Evolutionary conservation across 2,797 vertebrate species (phyloP).

Genomic region (Clarias laeviceps): DNA sequence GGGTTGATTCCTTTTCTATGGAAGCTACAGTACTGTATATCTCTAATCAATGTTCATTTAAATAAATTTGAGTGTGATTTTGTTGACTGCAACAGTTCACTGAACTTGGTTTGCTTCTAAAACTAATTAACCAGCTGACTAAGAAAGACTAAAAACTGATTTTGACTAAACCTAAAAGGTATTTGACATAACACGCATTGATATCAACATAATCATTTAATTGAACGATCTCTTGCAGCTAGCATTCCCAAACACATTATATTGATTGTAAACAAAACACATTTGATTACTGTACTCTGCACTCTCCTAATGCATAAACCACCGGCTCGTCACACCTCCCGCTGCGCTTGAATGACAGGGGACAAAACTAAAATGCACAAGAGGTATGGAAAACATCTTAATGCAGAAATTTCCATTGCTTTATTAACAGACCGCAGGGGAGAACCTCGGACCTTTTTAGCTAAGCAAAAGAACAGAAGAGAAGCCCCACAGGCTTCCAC

Average conservation of each 20-base stretch:
- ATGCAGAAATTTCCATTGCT: slow-evolving; percentile 16
- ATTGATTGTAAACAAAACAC: background rate
- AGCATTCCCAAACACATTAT: background rate
- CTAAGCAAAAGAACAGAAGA: slow-evolving; percentile 20
- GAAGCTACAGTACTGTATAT: too few relatives aligned
- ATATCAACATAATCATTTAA: background rate
- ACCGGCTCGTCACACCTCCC: background rate
- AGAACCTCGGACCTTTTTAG: slow-evolving; percentile 23
- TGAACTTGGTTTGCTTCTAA: too few relatives aligned
- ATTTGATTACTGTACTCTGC: background rate
- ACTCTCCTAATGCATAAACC: background rate
- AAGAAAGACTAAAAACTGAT: too few relatives aligned
- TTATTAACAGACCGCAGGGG: slow-evolving; percentile 28
- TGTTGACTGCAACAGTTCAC: too few relatives aligned
- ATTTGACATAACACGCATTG: background rate
- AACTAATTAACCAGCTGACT: too few relatives aligned
- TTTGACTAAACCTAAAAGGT: too few relatives aligned
- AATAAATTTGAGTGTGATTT: too few relatives aligned
- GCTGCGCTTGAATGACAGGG: background rate
- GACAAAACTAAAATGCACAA: background rate
- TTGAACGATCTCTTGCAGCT: background rate
- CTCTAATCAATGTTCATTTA: too few relatives aligned
- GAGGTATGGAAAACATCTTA: slow-evolving; percentile 1
- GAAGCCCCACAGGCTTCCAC: slow-evolving; percentile 5
- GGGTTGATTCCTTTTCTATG: too few relatives aligned